phyloP scores from a whole-genome alignment of 2,888 invertebrate genomes.

The Mesopsocus fuscifrons region DNA sequence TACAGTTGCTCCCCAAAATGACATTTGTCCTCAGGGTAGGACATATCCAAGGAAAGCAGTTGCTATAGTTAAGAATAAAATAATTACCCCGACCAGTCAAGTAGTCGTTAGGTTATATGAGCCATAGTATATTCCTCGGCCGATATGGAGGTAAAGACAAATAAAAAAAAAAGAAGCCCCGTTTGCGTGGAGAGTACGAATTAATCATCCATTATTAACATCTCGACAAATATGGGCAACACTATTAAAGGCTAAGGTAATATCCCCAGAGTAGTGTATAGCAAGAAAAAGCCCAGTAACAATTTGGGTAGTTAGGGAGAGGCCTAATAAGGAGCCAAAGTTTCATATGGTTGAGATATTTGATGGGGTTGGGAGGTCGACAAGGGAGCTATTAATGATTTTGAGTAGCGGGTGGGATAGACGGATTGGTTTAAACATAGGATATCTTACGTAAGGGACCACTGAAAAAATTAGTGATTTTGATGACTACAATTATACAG shows the following conservation, averaged over 20 bases:
- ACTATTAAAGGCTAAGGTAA: slow-evolving; percentile 42
- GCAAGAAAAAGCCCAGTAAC: slow-evolving; percentile 46
- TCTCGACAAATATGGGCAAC: slow-evolving; percentile 49
- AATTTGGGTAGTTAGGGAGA: slow-evolving; percentile 45
- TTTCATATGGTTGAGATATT: slow-evolving; percentile 48
- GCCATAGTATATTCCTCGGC: not conserved
- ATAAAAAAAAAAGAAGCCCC: slow-evolving; percentile 55
- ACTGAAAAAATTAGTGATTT: slow-evolving; percentile 35
- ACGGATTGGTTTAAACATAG: slow-evolving; percentile 19
- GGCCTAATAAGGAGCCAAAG: slow-evolving; percentile 42
- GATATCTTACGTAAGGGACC: slow-evolving; percentile 28
- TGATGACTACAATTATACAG: slow-evolving; percentile 35
- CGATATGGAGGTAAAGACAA: slow-evolving; percentile 16
- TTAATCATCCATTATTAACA: slow-evolving; percentile 32
- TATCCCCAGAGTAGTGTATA: slow-evolving; percentile 45
- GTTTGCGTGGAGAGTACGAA: slow-evolving; percentile 46
- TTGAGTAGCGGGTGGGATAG: slow-evolving; percentile 24
- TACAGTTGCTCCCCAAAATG: slow-evolving; percentile 62
- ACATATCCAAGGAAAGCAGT: slow-evolving; percentile 64
- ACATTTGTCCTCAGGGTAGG: slow-evolving; percentile 62
- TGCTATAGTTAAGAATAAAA: slow-evolving; percentile 46
- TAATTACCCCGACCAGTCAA: slow-evolving; percentile 43
- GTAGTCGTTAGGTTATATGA: slow-evolving; percentile 26
- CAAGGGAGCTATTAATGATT: slow-evolving; percentile 37
- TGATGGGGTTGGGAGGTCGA: slow-evolving; percentile 37